Evolutionary conservation across 1,140 invertebrate species (phyloP), one percentile per base, ranked within the genome.

Genomic region (Anoplophora glabripennis): DNA sequence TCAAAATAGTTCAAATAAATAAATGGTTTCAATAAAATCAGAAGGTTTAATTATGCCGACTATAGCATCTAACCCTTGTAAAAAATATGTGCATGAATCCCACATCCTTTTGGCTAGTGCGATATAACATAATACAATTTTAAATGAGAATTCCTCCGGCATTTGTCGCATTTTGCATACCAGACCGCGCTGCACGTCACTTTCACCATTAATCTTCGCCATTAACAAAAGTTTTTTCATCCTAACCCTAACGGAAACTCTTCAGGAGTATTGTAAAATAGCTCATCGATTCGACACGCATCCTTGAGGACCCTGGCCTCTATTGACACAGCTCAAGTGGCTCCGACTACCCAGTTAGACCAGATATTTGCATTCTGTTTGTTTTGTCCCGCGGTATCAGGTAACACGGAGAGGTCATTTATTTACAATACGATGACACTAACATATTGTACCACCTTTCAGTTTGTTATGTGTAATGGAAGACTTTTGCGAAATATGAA

Each of bases 341-440:
- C 49, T 38, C 15, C 17, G 8, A 52, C 34, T 33, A 54, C 21
- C 40, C 52, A 42, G 52, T 54, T 54, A 45, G 52, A 54, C 40
- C 52, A 54, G 52, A 42, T 54, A 54, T 54, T 54, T 54, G 52
- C 52, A 54, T 54, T 54, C 44, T 54, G 21, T 44, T 54, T 44
- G 40, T 54, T 42, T 54, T 44, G 35, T 14, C 15, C 7, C 52
- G 36, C 11, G 52, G 17, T 18, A 45, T 44, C 52, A 54, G 49
- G 49, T 52, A 52, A 17, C 49, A 21, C 49, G 21, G 40, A 52
- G 49, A 52, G 49, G 49, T 54, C 52, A 44, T 54, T 54, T 54
- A 54, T 54, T 54, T 54, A 35, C 52, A 54, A 11, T 54, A 41
- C 44, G 52, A 54, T 44, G 52, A 54, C 52, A 54, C 38, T 52